Conservation (phyloP, 2,888 invertebrate species). For the Prionchulus punctatus region DNA sequence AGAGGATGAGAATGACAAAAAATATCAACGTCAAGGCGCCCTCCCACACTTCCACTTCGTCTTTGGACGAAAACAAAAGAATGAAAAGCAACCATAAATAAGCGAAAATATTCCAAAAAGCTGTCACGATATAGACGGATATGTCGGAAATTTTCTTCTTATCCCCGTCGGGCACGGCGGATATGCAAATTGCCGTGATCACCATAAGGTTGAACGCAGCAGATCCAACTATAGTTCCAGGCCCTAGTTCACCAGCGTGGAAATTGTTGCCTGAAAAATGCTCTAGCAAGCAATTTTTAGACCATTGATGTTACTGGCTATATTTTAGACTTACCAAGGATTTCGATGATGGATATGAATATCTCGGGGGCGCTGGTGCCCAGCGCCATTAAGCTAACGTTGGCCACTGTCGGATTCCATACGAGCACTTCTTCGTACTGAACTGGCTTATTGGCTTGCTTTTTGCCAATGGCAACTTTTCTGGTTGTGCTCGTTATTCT, state of each 20-base stretch:
- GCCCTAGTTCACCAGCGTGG: conserved; percentile 40
- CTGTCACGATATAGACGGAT: conserved; percentile 29
- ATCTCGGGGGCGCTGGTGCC: conserved; percentile 6
- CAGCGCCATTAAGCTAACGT: conserved; percentile 6
- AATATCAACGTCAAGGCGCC: conserved; percentile 42
- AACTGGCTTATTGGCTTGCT: too few species aligned
- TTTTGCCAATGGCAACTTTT: neutral
- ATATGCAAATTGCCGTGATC: conserved; percentile 42
- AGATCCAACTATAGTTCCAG: conserved; percentile 45
- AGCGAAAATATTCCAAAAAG: conserved; percentile 28
- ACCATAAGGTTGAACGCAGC: conserved; percentile 44
- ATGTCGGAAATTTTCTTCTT: conserved; percentile 28
- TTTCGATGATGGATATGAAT: neutral
- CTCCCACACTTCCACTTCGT: conserved; percentile 43
- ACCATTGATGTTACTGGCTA: too few species aligned
- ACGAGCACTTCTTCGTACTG: conserved; percentile 2
- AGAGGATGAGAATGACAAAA: conserved; percentile 41
- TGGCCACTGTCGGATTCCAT: conserved; percentile 10
- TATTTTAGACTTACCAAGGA: neutral
- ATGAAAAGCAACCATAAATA: conserved; percentile 34
- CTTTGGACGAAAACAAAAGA: conserved; percentile 14
- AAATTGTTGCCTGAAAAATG: conserved; percentile 20
- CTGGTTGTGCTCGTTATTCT: neutral
- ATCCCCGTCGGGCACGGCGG: conserved; percentile 37
- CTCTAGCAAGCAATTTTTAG: too few species aligned